These are phyloP conservation scores for Rotaria socialis DNA, from an alignment of 2,888 invertebrate genomes.

Conservation along the genomic window DNA sequence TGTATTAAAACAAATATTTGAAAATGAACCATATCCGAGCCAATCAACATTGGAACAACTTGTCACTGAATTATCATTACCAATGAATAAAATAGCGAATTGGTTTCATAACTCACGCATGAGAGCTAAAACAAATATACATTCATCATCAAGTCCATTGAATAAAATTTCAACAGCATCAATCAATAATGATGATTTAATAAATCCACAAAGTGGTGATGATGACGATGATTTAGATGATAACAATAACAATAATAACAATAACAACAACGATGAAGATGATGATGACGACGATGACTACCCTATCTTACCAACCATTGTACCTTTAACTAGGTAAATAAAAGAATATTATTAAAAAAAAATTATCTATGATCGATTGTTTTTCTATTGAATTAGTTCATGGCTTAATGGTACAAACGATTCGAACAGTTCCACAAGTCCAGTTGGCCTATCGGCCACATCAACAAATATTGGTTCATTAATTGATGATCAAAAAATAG, in stretches of 20 bases:
- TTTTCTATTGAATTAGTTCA: background rate
- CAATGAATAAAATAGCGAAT: slow-evolving; percentile 92
- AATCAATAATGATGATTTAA: background rate
- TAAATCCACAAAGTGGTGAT: background rate
- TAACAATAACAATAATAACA: background rate
- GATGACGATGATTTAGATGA: background rate
- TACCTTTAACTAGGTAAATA: background rate
- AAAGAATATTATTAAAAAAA: too few species aligned
- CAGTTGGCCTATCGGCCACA: background rate
- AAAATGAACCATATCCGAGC: slow-evolving; percentile 91
- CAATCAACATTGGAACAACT: slow-evolving; percentile 91
- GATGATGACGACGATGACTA: background rate
- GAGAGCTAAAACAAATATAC: slow-evolving; percentile 18
- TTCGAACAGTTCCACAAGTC: background rate
- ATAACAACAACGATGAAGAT: background rate
- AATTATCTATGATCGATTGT: background rate
- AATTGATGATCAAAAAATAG: background rate
- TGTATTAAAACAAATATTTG: slow-evolving; percentile 84
- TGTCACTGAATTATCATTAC: slow-evolving; percentile 80
- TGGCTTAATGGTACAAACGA: background rate
- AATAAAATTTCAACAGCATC: background rate
- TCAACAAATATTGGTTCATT: slow-evolving; percentile 2
- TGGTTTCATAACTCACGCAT: slow-evolving; percentile 97
- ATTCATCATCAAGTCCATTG: background rate
- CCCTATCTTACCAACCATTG: background rate